Percentiles rank a stretch among this genome's conserved stretches.
Conservation (phyloP, 1,140 invertebrate genomes). For the Scaptomyza hsui region DNA sequence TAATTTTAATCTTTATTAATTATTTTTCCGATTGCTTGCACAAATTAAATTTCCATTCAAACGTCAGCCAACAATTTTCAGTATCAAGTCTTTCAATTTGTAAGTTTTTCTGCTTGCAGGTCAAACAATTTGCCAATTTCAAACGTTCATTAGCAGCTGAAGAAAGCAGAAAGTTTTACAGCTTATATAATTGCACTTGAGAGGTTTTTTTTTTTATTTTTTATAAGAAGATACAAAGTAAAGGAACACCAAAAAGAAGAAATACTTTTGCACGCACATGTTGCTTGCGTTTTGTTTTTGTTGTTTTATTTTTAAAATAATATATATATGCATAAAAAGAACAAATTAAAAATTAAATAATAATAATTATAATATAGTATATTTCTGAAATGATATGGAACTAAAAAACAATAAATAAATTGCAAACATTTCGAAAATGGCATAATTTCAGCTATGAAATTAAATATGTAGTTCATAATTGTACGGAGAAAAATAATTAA, state of each 20-base stretch:
- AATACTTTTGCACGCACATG: slow-evolving; percentile 44
- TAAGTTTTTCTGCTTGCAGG: slow-evolving; percentile 46
- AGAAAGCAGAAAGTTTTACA: slow-evolving; percentile 72
- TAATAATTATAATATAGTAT: slow-evolving; percentile 43
- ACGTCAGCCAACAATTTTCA: slow-evolving; percentile 65
- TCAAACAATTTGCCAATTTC: slow-evolving; percentile 25
- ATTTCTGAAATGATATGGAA: slow-evolving; percentile 64
- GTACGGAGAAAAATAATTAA: slow-evolving; percentile 75
- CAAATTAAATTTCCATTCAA: slow-evolving; percentile 44
- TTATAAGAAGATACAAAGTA: slow-evolving; percentile 13
- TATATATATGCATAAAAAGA: slow-evolving; percentile 63
- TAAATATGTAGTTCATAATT: slow-evolving; percentile 52
- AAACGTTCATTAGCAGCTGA: slow-evolving; percentile 50
- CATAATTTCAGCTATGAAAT: slow-evolving; percentile 63
- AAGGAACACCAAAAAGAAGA: slow-evolving; percentile 28
- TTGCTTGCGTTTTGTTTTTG: slow-evolving; percentile 36
- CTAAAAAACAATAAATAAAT: slow-evolving; percentile 66
- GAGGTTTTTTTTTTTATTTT: slow-evolving; percentile 44
- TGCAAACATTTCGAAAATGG: slow-evolving; percentile 68
- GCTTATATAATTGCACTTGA: slow-evolving; percentile 79
- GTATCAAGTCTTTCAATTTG: slow-evolving; percentile 74
- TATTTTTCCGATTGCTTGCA: slow-evolving; percentile 19
- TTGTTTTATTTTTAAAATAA: slow-evolving; percentile 72
- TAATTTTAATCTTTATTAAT: background rate
- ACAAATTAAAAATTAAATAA: slow-evolving; percentile 72